A percentile compares a stretch with the other conserved stretches of the same genome.
Conservation (phyloP, 2,113 vertebrate genomes). For the Rhizomys pruinosus region DNA sequence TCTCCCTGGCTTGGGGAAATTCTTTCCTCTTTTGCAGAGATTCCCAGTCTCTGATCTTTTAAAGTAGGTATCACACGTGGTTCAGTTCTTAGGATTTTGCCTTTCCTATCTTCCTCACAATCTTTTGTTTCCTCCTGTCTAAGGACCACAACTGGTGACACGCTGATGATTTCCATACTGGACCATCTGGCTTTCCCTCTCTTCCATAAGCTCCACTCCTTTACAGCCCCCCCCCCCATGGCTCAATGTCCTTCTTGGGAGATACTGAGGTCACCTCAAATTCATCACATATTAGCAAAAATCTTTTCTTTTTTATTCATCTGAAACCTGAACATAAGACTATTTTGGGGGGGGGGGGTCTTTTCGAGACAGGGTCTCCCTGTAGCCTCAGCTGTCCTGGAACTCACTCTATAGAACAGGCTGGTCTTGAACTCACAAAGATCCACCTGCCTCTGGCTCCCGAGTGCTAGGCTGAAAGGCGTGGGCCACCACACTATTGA, state of each 20-base stretch:
- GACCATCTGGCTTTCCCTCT: not conserved
- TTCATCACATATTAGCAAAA: not conserved
- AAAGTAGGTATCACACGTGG: not conserved
- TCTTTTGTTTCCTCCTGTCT: not conserved
- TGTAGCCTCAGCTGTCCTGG: no score
- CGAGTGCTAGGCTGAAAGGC: no score
- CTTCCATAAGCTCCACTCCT: not conserved
- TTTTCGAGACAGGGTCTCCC: no score
- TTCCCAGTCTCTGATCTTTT: not conserved
- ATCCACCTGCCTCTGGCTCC: no score
- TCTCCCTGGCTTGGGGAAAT: not conserved
- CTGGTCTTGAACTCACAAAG: no score
- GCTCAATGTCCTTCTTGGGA: not conserved
- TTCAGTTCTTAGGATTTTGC: not conserved
- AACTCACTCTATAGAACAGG: no score
- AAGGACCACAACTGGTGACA: no score
- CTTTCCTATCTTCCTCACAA: accelerated
- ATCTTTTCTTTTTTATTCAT: not conserved
- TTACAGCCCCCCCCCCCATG: not conserved
- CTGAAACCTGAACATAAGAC: not conserved
- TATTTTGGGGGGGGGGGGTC: no score
- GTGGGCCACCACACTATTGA: no score
- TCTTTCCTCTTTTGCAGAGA: not conserved
- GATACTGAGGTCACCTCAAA: not conserved
- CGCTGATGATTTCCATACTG: not conserved